Conservation (phyloP, 2,888 invertebrate genomes). For the Athalia rosae region DNA sequence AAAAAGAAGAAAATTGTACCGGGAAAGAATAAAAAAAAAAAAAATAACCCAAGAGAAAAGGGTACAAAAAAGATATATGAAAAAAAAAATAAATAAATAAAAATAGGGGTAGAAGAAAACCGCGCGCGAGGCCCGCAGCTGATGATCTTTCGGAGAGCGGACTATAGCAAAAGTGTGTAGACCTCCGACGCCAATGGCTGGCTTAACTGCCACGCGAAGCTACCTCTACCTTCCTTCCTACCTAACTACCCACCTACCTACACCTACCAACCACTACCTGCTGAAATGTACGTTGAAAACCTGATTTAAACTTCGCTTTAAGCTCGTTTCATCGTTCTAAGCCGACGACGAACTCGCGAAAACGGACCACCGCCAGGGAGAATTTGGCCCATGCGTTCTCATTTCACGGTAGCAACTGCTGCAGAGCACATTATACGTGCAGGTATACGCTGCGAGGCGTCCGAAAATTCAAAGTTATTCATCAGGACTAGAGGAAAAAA, state of each 20-base stretch:
- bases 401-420: too few species aligned
- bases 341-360: conserved; percentile 4
- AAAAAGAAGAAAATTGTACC: background rate
- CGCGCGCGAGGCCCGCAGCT: background rate
- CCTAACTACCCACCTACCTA: too few species aligned
- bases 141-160: conserved; percentile 30
- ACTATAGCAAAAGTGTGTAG: conserved; percentile 20
- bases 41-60: background rate
- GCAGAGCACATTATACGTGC: too few species aligned
- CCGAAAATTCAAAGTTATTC: too few species aligned
- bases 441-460: too few species aligned
- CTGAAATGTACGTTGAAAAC: conserved; percentile 44
- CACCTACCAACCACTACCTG: background rate
- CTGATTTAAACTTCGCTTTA: conserved; percentile 42
- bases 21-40: conserved; percentile 12
- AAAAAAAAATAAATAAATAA: background rate
- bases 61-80: background rate
- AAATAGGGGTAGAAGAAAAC: background rate
- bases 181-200: conserved; percentile 20
- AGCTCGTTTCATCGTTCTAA: conserved; percentile 41
- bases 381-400: too few species aligned
- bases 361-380: background rate
- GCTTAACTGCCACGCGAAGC: conserved; percentile 28
- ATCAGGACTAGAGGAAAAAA: too few species aligned
- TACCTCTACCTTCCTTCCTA: conserved; percentile 18